Evolutionary conservation across 2,888 invertebrate species (phyloP).

Genomic region (Noctua janthe): DNA sequence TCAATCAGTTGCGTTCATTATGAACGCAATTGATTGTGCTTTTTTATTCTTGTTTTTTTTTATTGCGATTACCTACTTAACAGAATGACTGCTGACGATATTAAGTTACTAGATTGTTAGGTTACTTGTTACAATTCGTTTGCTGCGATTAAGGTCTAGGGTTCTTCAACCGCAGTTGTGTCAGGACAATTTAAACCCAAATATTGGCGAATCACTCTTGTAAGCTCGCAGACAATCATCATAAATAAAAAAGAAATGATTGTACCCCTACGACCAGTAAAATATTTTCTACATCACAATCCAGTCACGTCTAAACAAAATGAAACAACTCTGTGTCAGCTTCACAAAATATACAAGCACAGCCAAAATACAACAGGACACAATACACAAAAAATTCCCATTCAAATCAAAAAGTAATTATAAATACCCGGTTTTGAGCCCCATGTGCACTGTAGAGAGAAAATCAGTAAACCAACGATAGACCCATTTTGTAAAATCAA

Average conservation of each 20-base stretch:
- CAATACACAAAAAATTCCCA: slow-evolving; percentile 37
- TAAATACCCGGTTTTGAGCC: slow-evolving; percentile 7
- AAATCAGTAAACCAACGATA: neutral
- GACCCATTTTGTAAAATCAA: neutral
- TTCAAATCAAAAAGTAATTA: slow-evolving; percentile 21
- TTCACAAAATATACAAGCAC: neutral
- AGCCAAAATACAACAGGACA: neutral
- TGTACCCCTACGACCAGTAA: neutral
- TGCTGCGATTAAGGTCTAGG: neutral
- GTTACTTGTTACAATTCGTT: neutral
- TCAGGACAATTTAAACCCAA: neutral
- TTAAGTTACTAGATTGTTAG: neutral
- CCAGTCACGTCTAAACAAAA: slow-evolving; percentile 2
- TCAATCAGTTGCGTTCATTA: neutral
- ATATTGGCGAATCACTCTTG: neutral
- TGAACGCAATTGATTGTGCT: neutral
- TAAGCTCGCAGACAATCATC: neutral
- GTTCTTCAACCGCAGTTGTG: neutral
- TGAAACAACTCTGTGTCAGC: neutral
- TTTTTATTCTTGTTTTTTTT: too few species aligned
- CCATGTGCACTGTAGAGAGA: neutral
- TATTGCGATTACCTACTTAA: neutral
- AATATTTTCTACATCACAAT: neutral
- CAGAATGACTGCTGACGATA: neutral
- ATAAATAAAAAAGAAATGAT: neutral